These are phyloP conservation scores for Eupeodes latifasciatus DNA, from an alignment of 2,888 invertebrate genomes.

Conservation along the genomic window DNA sequence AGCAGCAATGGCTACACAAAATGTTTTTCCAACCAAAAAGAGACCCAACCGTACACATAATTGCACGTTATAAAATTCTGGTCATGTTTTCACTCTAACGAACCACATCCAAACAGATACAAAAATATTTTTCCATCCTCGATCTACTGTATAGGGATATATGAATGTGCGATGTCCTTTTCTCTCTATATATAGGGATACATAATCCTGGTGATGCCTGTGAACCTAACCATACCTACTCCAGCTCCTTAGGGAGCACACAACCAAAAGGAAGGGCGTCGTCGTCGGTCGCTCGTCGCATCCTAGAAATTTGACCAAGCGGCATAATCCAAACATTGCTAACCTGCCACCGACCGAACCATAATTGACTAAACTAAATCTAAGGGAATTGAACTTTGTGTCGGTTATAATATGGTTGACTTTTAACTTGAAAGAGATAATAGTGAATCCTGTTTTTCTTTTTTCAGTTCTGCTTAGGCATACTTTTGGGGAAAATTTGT, in stretches of 20 bases:
- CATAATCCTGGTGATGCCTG: not conserved
- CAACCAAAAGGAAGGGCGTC: slow-evolving; percentile 12
- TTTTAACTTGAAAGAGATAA: slow-evolving; percentile 34
- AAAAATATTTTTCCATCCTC: slow-evolving; percentile 15
- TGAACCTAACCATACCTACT: not conserved
- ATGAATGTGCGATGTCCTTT: not conserved
- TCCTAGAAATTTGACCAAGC: slow-evolving; percentile 60
- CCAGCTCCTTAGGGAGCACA: slow-evolving; percentile 17
- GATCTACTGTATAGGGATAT: not conserved
- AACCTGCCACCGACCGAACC: slow-evolving; percentile 40
- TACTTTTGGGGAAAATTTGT: not conserved
- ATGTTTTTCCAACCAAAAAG: slow-evolving; percentile 33
- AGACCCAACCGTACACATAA: slow-evolving; percentile 52
- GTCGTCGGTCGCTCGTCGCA: not conserved
- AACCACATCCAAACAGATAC: slow-evolving; percentile 50
- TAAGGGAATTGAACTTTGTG: slow-evolving; percentile 38
- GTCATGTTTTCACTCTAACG: slow-evolving; percentile 74
- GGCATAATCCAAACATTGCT: slow-evolving; percentile 43
- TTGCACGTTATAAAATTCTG: slow-evolving; percentile 69
- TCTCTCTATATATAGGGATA: not conserved
- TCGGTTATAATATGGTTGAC: slow-evolving; percentile 11
- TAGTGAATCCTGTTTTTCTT: not conserved
- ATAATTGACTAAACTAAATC: slow-evolving; percentile 43
- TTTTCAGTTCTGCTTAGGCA: not conserved
- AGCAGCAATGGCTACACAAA: slow-evolving; percentile 27